These are phyloP conservation scores for Smittia aterrima DNA, from an alignment of 2,888 invertebrate species.

Conservation along the genomic window DNA sequence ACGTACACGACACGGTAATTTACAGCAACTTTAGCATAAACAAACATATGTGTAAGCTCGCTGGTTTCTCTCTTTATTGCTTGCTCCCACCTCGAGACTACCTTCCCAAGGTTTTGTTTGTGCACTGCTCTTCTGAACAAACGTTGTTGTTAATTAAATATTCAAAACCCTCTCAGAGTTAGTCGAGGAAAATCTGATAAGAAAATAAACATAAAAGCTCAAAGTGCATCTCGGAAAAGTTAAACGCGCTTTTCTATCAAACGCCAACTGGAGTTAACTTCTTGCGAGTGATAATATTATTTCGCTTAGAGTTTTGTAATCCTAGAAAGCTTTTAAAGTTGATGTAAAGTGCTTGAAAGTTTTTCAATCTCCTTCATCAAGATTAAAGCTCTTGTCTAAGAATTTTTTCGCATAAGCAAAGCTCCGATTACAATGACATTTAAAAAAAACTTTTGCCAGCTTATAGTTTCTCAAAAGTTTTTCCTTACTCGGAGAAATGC, in stretches of 20 bases:
- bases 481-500: too few relatives aligned
- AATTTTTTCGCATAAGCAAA: neutral
- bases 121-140: neutral
- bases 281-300: neutral
- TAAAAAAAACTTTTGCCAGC: neutral
- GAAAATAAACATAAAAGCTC: neutral
- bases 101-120: neutral
- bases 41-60: neutral
- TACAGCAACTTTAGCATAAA: constrained; percentile 19
- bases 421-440: neutral
- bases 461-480: neutral
- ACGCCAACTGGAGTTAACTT: neutral
- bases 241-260: neutral
- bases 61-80: neutral
- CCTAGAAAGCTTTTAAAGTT: neutral
- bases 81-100: neutral
- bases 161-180: neutral
- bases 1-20: neutral
- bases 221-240: neutral
- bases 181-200: neutral
- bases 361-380: neutral
- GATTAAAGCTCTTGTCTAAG: too few relatives aligned
- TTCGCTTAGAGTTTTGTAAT: neutral
- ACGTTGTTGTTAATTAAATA: constrained; percentile 16
- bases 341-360: neutral